phyloP scores from a whole-genome alignment of 92 coral and sea anemone genomes.

The Phenganax stokvisi region DNA sequence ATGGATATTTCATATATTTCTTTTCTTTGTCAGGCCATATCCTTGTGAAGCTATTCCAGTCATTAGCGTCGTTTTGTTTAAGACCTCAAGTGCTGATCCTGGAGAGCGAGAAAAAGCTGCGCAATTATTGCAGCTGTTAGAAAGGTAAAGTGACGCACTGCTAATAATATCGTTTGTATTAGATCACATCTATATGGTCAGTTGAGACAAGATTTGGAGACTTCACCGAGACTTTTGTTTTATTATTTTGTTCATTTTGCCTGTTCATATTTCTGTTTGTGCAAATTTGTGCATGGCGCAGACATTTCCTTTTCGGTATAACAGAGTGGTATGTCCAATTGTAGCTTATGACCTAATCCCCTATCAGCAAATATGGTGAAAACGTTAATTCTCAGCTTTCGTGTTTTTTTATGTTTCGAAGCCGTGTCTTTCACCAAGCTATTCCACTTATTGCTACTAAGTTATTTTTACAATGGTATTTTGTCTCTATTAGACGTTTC shows the following conservation, averaged over 20 bases:
- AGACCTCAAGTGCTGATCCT: constrained; percentile 82
- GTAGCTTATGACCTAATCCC: too few species aligned
- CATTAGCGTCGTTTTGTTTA: constrained; percentile 84
- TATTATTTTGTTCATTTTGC: not conserved
- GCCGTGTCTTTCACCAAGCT: not conserved
- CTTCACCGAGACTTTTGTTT: not conserved
- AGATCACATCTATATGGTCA: too few species aligned
- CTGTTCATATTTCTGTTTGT: not conserved
- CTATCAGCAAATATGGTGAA: too few species aligned
- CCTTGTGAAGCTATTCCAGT: constrained; percentile 93
- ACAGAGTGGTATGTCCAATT: too few species aligned
- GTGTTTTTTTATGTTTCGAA: not conserved
- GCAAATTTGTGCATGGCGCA: not conserved
- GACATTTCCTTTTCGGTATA: not conserved
- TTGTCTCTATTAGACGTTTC: constrained; percentile 67
- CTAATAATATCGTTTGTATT: too few species aligned
- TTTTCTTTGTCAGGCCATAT: constrained; percentile 58
- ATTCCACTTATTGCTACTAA: not conserved
- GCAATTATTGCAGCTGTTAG: constrained; percentile 84
- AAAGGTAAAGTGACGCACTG: constrained; percentile 49
- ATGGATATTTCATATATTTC: not conserved
- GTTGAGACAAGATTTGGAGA: too few species aligned
- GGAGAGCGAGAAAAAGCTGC: constrained; percentile 89
- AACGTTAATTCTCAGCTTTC: too few species aligned
- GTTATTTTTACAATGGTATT: not conserved